Evolutionary conservation across 1,140 invertebrate genomes (phyloP), one percentile per base, ranked within the genome.

Genomic region (Amyelois transitella): DNA sequence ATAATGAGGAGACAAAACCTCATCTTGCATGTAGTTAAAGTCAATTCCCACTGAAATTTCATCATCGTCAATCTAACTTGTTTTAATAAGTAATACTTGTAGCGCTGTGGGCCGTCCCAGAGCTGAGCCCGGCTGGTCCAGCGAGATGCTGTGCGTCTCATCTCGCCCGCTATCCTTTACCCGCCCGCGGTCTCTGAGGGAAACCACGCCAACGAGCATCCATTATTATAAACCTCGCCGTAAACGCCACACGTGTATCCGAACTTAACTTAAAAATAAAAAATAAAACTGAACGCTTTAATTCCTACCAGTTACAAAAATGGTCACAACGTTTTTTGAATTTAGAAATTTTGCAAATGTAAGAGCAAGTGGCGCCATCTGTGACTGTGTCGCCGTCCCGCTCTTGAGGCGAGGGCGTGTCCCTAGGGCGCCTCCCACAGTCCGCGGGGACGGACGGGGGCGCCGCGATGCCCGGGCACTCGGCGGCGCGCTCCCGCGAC

Each of bases 31-130:
- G 69, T 74, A 79, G 76, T 84, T 81, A 74, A 75, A 86, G 76
- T 84, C 81, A 87, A 87, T 86, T 87, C 82, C 84, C 84, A 81
- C 60, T 76, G 82, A 84, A 87, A 87, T 86, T 87, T 79, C 81
- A 84, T 86, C 84, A 87, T 87, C 82, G 84, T 87, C 84, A 84
- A 81, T 84, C 77, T 77, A 83, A 83, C 75, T 74, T 70, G 66
- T 77, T 77, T 86, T 84, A 86, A 85, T 87, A 84, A 84, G 80
- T 85, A 78, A 84, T 84, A 73, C 64, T 77, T 65, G 47, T 14
- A 45, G 74, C 62, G 69, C 73, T 66, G 72, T 82, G 81, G 81
- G 80, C 72, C 67, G 81, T 82, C 81, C 81, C 84, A 51, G 54
- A 64, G 71, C 74, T 62, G 56, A 58, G 64, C 49, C 62, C 51